These are phyloP conservation scores for Amazona ochrocephala DNA, from an alignment of 2,797 vertebrate species.

Conservation along the genomic window DNA sequence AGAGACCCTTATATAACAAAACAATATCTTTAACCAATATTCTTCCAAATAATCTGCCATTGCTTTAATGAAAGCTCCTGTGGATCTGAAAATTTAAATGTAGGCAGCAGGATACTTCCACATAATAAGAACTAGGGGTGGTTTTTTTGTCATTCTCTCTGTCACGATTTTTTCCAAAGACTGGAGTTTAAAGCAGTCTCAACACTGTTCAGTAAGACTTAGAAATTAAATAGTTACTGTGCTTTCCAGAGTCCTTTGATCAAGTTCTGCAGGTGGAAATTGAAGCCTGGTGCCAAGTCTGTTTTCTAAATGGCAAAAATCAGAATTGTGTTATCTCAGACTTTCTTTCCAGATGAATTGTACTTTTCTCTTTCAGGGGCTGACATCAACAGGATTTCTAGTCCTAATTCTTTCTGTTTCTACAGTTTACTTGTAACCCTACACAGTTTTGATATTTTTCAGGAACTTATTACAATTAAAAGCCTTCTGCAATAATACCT, in stretches of 20 bases:
- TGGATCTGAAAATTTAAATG: neutral
- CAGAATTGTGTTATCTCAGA: neutral
- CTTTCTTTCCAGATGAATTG: neutral
- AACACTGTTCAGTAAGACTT: neutral
- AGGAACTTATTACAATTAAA: neutral
- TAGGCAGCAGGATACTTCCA: neutral
- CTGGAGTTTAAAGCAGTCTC: neutral
- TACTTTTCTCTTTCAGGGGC: neutral
- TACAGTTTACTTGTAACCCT: neutral
- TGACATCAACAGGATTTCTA: neutral
- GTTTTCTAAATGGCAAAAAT: conserved; percentile 38
- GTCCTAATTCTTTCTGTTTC: neutral
- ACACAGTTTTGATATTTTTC: neutral
- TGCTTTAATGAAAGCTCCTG: neutral
- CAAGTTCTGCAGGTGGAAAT: conserved; percentile 16
- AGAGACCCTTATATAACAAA: neutral
- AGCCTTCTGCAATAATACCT: neutral
- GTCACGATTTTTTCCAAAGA: neutral
- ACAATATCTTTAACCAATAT: neutral
- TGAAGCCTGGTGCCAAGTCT: neutral
- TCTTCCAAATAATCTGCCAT: neutral
- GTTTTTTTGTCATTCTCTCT: neutral
- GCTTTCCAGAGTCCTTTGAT: conserved; percentile 21
- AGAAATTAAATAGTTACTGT: conserved; percentile 41
- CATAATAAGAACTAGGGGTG: neutral